A percentile compares a stretch with the other conserved stretches of the same genome.
Conservation (phyloP, 1,140 invertebrate genomes). For the Drosophila obscura region DNA sequence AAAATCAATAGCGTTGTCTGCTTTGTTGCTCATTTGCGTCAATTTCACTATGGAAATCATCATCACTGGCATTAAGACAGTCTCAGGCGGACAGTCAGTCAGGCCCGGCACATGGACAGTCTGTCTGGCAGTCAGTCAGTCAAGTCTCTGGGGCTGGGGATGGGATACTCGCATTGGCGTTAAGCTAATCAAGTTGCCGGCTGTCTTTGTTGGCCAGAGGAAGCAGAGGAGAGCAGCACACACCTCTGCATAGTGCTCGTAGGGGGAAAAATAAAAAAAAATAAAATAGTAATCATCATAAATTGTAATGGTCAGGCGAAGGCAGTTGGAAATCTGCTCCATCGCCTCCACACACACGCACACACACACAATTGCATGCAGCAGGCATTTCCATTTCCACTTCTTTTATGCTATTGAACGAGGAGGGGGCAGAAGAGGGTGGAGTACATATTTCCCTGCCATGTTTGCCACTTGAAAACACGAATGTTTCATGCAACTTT, state of each 20-base stretch:
- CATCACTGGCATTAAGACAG: slow-evolving; percentile 17
- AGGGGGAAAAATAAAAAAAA: slow-evolving; percentile 6
- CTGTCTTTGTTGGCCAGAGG: slow-evolving; percentile 23
- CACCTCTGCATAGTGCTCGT: slow-evolving; percentile 2
- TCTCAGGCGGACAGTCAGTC: slow-evolving; percentile 27
- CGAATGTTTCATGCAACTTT: slow-evolving; percentile 21
- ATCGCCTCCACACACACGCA: slow-evolving; percentile 23
- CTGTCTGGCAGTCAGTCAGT: slow-evolving; percentile 40
- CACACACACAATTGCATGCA: slow-evolving; percentile 37
- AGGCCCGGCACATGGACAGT: background rate
- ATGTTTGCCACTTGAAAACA: slow-evolving; percentile 44
- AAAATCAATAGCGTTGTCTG: slow-evolving; percentile 58
- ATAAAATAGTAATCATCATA: slow-evolving; percentile 73
- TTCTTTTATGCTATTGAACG: slow-evolving; percentile 18
- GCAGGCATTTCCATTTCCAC: slow-evolving; percentile 38
- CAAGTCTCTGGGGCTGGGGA: slow-evolving; percentile 23
- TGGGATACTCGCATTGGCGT: slow-evolving; percentile 32
- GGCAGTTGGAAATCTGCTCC: slow-evolving; percentile 57
- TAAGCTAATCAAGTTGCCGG: slow-evolving; percentile 76
- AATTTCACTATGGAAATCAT: slow-evolving; percentile 69
- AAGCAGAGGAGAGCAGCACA: slow-evolving; percentile 11
- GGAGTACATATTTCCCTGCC: slow-evolving; percentile 17
- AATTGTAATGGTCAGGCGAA: slow-evolving; percentile 68
- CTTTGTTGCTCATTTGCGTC: slow-evolving; percentile 63
- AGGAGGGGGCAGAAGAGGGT: too few relatives aligned